Percentiles rank a stretch among this genome's conserved stretches.
Conservation (phyloP, 1,140 invertebrate species). For the Eciton burchellii region DNA sequence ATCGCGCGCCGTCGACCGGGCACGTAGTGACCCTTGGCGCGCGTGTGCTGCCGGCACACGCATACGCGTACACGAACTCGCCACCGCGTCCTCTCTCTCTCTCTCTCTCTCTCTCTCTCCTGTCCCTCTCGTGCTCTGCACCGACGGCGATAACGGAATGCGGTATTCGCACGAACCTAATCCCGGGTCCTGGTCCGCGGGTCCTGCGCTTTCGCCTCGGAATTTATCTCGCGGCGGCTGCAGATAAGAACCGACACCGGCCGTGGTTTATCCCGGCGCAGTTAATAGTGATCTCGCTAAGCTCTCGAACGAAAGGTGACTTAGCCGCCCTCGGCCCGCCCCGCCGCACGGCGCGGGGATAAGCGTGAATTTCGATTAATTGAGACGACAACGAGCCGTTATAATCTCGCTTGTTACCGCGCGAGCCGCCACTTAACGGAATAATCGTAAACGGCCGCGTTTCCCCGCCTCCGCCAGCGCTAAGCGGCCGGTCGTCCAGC, state of each 20-base stretch:
- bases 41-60: slow-evolving; percentile 10
- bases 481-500: too few relatives aligned
- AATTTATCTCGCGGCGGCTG: slow-evolving; percentile 71
- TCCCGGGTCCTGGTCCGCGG: slow-evolving; percentile 61
- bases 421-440: slow-evolving; percentile 39
- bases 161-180: slow-evolving; percentile 75
- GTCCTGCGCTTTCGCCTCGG: slow-evolving; percentile 63
- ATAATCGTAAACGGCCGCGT: slow-evolving; percentile 33
- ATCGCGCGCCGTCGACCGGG: slow-evolving; percentile 49
- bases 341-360: slow-evolving; percentile 49
- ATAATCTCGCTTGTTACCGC: slow-evolving; percentile 66
- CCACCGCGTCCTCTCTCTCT: slow-evolving; percentile 26
- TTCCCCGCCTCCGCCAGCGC: slow-evolving; percentile 16
- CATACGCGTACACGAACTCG: background rate
- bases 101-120: too few relatives aligned
- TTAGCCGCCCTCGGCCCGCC: slow-evolving; percentile 29
- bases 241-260: slow-evolving; percentile 72
- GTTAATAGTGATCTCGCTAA: slow-evolving; percentile 76
- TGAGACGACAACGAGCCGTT: slow-evolving; percentile 71
- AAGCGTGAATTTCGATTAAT: slow-evolving; percentile 75
- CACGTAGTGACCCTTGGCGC: slow-evolving; percentile 36
- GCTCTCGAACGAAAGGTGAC: slow-evolving; percentile 73
- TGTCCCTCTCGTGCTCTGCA: slow-evolving; percentile 56
- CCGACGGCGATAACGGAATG: slow-evolving; percentile 71
- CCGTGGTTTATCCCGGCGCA: slow-evolving; percentile 69